Percentiles rank a stretch among this genome's conserved stretches.
Evolutionary conservation across 1,140 invertebrate species (phyloP).

Genomic region (Cyclargus thomasi): DNA sequence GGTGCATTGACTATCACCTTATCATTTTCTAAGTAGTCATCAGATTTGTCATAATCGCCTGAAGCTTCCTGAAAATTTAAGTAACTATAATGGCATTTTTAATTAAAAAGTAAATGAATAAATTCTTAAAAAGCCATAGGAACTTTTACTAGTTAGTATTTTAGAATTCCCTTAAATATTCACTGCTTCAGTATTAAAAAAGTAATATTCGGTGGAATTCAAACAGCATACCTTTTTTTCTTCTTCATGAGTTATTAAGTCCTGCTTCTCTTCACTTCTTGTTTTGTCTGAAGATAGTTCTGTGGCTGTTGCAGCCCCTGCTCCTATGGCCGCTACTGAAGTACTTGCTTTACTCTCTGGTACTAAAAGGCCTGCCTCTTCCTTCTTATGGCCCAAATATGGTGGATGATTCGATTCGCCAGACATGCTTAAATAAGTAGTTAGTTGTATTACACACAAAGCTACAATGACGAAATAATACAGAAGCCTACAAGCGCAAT

Average conservation of each 20-base stretch:
- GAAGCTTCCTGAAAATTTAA: background rate
- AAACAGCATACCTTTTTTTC: constrained; percentile 39
- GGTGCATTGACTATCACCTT: background rate
- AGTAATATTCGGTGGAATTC: background rate
- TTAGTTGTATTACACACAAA: background rate
- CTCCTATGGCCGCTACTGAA: constrained; percentile 33
- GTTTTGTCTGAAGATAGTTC: constrained; percentile 32
- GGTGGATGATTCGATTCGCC: constrained; percentile 45
- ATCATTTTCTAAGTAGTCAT: constrained; percentile 9
- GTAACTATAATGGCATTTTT: no score
- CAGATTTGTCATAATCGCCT: background rate
- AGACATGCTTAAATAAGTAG: constrained; percentile 47
- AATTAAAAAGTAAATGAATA: no score
- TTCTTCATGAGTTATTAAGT: constrained; percentile 39
- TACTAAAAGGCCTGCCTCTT: constrained; percentile 40
- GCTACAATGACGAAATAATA: constrained; percentile 7
- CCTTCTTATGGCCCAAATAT: constrained; percentile 47
- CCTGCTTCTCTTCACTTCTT: constrained; percentile 41
- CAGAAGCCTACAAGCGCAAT: constrained; percentile 9
- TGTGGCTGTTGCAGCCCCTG: constrained; percentile 29
- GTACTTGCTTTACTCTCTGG: constrained; percentile 33
- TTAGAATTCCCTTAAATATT: no score
- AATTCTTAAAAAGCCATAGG: no score
- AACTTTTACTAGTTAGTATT: no score
- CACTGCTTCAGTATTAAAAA: background rate